Base-by-base conservation (phyloP, 1,140 invertebrate genomes). In the Plodia interpunctella region DNA sequence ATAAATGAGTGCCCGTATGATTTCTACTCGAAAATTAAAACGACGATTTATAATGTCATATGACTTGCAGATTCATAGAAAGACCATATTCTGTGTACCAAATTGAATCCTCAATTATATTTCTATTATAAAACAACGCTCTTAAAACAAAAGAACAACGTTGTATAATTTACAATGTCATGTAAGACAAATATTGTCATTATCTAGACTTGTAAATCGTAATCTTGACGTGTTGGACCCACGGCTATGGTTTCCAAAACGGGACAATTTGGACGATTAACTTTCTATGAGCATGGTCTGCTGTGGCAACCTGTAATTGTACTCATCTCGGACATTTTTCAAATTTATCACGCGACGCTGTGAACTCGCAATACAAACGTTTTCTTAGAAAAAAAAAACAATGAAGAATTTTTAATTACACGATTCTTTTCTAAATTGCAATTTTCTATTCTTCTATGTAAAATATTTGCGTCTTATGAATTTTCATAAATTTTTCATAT, bases 231-330 rank as follows among this genome's bases (percentile, higher is more conserved):
- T 13, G 13, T n/a, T 5, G 19, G 20, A 25, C 19, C 13, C 20
- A 21, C 18, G 49, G 6, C n/a, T 35, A 19, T 17, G 49, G 20
- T 68, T 66, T 53, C 52, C 61, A 69, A 63, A 72, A 57, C 56
- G 60, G 15, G 55, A 65, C 55, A 65, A 70, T 70, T 63, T 63
- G 1, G 17, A 30, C 50, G 57, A 69, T 72, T 70, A 68, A 74
- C 66, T 74, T 74, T 74, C 72, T 65, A 70, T 55, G 57, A 53
- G 51, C 51, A 53, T 53, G 28, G 51, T 53, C 19, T 53, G 10
- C 3, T 51, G 51, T 25, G 51, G 51, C 20, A 53, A 53, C 51
- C 19, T 25, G 15, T 53, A 53, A 53, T 53, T 53, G 51, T 53
- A 8, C 17, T 21, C 51, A 53, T 53, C 51, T 53, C 11, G 19